Percentiles rank a stretch among this genome's conserved stretches.
Evolutionary conservation across 2,113 vertebrate species (phyloP).

Genomic region (Corythornis madagascariensis): DNA sequence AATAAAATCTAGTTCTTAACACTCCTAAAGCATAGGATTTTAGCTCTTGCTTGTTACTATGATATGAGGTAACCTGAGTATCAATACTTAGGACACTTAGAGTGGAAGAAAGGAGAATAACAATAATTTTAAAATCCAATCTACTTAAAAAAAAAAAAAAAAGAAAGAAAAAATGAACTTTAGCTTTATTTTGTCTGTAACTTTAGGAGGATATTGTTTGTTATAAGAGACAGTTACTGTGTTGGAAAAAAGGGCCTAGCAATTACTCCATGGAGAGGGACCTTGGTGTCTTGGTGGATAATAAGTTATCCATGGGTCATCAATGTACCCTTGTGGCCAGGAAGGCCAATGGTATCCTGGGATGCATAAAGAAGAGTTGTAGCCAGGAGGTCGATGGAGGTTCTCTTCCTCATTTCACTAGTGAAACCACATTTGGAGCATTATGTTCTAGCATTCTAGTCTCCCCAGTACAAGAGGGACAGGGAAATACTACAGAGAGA

Average conservation of each 20-base stretch:
- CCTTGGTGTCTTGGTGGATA: too few relatives aligned
- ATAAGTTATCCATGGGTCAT: too few relatives aligned
- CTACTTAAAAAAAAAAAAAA: neutral
- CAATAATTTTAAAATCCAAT: neutral
- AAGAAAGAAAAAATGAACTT: neutral
- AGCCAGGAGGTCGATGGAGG: too few relatives aligned
- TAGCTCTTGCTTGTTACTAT: neutral
- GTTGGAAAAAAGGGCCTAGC: neutral
- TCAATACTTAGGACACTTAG: neutral
- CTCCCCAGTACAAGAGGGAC: too few relatives aligned
- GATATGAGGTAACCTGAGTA: neutral
- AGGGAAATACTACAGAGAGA: too few relatives aligned
- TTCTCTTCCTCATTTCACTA: too few relatives aligned
- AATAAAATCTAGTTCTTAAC: constrained; percentile 8
- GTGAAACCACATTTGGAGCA: too few relatives aligned
- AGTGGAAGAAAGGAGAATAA: neutral
- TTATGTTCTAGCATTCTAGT: too few relatives aligned
- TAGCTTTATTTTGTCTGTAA: neutral
- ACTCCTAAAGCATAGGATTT: neutral
- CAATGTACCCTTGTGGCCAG: too few relatives aligned
- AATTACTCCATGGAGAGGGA: neutral
- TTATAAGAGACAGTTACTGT: neutral
- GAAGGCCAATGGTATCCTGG: too few relatives aligned
- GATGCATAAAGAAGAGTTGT: too few relatives aligned
- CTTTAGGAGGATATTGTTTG: neutral